Evolutionary conservation across 2,888 invertebrate genomes (phyloP).

Genomic region (Leptopilina myrica): DNA sequence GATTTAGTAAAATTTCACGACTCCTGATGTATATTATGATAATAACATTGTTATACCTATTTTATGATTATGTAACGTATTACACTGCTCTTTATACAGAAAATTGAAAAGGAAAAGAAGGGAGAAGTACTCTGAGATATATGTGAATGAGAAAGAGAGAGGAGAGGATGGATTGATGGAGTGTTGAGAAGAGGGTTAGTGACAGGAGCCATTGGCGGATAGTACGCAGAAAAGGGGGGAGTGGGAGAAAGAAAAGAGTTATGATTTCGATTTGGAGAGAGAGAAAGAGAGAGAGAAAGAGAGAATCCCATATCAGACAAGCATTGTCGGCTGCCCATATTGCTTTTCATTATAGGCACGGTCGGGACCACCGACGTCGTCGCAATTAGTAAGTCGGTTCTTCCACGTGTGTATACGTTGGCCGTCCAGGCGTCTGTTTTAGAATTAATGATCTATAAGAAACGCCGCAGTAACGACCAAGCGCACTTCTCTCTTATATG

Average conservation of each 20-base stretch:
- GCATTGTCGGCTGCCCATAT: constrained; percentile 63
- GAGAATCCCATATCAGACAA: constrained; percentile 49
- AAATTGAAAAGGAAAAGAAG: constrained; percentile 31
- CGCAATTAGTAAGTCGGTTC: constrained; percentile 74
- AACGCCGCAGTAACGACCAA: constrained; percentile 64
- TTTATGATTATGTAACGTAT: no score
- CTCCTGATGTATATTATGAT: no score
- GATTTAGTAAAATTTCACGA: no score
- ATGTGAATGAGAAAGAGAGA: constrained; percentile 38
- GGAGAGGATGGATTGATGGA: constrained; percentile 51
- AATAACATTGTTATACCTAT: no score
- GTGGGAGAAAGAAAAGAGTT: constrained; percentile 52
- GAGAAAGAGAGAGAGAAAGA: constrained; percentile 37
- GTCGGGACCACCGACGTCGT: constrained; percentile 70
- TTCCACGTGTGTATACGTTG: constrained; percentile 60
- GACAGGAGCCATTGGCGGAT: constrained; percentile 39
- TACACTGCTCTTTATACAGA: no score
- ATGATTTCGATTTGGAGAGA: constrained; percentile 57
- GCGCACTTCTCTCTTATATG: constrained; percentile 52
- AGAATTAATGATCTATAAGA: constrained; percentile 68
- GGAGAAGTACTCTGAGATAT: constrained; percentile 1
- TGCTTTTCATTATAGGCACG: constrained; percentile 70
- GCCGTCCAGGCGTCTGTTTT: constrained; percentile 63
- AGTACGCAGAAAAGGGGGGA: not conserved
- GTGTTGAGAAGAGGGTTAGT: constrained; percentile 44